These are phyloP conservation scores for Diorhabda sublineata DNA, from an alignment of 1,140 invertebrate species.

Conservation along the genomic window DNA sequence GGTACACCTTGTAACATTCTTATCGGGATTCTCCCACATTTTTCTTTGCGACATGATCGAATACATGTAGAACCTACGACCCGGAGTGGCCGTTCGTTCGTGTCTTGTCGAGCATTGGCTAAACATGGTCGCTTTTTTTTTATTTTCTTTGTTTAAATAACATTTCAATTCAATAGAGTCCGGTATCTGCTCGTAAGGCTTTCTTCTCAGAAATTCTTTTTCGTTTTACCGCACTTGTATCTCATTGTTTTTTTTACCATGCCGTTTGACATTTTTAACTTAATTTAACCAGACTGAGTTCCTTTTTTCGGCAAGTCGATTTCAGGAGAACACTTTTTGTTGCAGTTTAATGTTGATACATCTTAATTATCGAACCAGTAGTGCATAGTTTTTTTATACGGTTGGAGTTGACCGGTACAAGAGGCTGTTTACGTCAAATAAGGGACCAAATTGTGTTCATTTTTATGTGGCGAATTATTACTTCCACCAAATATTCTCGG, in stretches of 20 bases:
- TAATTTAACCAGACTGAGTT: conserved; percentile 17
- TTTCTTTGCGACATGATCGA: conserved; percentile 6
- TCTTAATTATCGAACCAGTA: conserved; percentile 10
- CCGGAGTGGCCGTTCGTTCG: conserved; percentile 1
- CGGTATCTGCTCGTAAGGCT: conserved; percentile 5
- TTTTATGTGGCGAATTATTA: too few species aligned
- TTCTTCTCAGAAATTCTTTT: conserved; percentile 17
- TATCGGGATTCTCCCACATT: conserved; percentile 9
- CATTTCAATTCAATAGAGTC: conserved; percentile 17
- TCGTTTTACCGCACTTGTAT: conserved; percentile 11
- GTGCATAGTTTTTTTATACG: background rate
- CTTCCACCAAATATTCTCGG: too few species aligned
- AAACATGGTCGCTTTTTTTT: conserved; percentile 12
- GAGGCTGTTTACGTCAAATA: too few species aligned
- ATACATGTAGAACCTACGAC: background rate
- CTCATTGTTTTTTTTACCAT: conserved; percentile 10
- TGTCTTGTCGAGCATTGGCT: conserved; percentile 7
- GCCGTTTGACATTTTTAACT: conserved; percentile 19
- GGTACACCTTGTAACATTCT: conserved; percentile 3
- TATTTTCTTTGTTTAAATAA: conserved; percentile 14
- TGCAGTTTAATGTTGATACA: conserved; percentile 10
- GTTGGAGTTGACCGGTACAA: background rate
- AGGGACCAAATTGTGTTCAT: too few species aligned
- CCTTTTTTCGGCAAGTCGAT: background rate
- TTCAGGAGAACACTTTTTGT: conserved; percentile 8